phyloP scores from a whole-genome alignment of 2,113 vertebrate genomes.

The Labeo rohita region DNA sequence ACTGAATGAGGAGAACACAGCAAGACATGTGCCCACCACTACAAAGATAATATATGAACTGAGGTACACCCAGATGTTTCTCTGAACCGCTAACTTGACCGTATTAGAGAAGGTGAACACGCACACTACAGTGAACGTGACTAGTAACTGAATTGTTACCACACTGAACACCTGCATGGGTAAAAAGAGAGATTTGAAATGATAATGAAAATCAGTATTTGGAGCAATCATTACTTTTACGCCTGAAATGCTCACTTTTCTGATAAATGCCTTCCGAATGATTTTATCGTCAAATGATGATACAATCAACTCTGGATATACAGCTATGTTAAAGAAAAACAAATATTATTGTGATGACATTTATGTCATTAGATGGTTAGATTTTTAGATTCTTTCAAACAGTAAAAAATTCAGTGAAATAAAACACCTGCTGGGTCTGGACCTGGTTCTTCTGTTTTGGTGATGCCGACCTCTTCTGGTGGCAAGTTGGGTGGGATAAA shows the following conservation, averaged over 20 bases:
- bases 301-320: neutral
- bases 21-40: conserved; percentile 60
- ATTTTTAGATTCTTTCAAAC: neutral
- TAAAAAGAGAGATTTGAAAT: neutral
- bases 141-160: conserved; percentile 73
- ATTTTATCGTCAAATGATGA: conserved; percentile 63
- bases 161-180: conserved; percentile 72
- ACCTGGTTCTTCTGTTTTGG: conserved; percentile 23
- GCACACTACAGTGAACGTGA: conserved; percentile 75
- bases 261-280: conserved; percentile 68
- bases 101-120: conserved; percentile 75
- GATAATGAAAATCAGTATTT: neutral
- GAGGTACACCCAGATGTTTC: conserved; percentile 65
- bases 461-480: conserved; percentile 11
- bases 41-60: conserved; percentile 70
- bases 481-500: neutral
- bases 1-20: conserved; percentile 62
- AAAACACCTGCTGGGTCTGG: neutral
- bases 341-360: neutral
- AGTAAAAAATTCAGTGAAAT: neutral
- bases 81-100: conserved; percentile 63
- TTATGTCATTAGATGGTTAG: neutral
- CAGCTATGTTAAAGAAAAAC: conserved; percentile 1
- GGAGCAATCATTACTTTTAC: neutral
- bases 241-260: conserved; percentile 67